Percentiles rank a stretch among this genome's conserved stretches.
Evolutionary conservation across 2,113 vertebrate genomes (phyloP).

Genomic region (Pristiophorus japonicus): DNA sequence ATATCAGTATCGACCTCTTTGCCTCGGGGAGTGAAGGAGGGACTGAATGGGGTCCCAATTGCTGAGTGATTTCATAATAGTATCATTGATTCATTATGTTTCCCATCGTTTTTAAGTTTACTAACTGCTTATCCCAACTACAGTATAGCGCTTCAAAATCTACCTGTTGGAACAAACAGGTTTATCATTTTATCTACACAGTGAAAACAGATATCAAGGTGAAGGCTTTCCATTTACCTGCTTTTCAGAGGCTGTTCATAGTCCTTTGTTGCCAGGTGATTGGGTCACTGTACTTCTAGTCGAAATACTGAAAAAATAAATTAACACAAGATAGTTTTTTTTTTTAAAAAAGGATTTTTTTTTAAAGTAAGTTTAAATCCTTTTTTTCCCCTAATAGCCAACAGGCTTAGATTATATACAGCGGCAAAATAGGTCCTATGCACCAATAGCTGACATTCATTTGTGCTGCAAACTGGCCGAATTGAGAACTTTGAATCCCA

Average conservation of each 20-base stretch:
- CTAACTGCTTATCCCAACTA: not conserved
- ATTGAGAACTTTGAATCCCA: not conserved
- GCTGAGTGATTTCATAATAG: not conserved
- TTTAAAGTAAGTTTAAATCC: not conserved
- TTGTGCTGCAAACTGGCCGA: not conserved
- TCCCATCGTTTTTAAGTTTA: not conserved
- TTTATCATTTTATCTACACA: not conserved
- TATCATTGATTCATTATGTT: not conserved
- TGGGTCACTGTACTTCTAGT: not conserved
- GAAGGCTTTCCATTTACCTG: not conserved
- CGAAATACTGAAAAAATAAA: not conserved
- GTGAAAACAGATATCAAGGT: not conserved
- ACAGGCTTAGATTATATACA: not conserved
- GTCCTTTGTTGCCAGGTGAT: not conserved
- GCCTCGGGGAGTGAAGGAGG: too few relatives aligned
- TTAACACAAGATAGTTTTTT: not conserved
- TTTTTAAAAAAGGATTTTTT: not conserved
- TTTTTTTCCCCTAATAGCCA: not conserved
- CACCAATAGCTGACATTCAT: not conserved
- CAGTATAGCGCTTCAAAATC: not conserved
- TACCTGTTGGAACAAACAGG: not conserved
- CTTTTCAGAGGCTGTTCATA: not conserved
- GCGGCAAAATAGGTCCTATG: not conserved
- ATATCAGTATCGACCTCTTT: not conserved
- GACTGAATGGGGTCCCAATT: not conserved